Conservation (phyloP, 2,888 invertebrate species). For the Lasioglossum morio region DNA sequence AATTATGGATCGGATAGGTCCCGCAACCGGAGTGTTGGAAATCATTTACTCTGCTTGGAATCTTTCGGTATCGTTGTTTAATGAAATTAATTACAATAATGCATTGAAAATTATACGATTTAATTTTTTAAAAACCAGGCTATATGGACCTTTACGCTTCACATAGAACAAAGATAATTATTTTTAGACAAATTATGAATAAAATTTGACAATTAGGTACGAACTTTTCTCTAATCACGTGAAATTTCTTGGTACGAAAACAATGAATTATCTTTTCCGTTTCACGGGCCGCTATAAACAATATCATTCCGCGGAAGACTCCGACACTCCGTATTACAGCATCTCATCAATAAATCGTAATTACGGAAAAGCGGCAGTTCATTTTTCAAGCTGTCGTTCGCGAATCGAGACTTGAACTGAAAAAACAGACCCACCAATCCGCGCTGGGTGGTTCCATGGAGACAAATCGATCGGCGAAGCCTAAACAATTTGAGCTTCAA, state of each 20-base stretch:
- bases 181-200: too few species aligned
- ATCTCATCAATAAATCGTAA: neutral
- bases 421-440: neutral
- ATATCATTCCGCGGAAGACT: neutral
- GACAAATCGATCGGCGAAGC: neutral
- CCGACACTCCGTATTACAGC: neutral
- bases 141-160: too few species aligned
- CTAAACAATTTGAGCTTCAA: neutral
- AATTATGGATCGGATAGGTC: slow-evolving; percentile 18
- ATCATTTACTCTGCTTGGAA: neutral
- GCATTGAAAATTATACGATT: too few species aligned
- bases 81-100: neutral
- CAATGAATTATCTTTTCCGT: too few species aligned
- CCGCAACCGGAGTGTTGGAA: neutral
- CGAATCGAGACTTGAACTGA: neutral
- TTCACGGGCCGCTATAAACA: neutral
- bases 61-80: neutral
- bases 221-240: too few species aligned
- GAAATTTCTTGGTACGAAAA: too few species aligned
- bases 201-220: neutral
- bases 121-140: too few species aligned
- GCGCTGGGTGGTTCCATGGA: neutral
- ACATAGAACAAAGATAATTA: too few species aligned
- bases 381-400: neutral
- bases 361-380: neutral